phyloP scores from a whole-genome alignment of 2,113 vertebrate genomes.

The Archocentrus centrarchus region DNA sequence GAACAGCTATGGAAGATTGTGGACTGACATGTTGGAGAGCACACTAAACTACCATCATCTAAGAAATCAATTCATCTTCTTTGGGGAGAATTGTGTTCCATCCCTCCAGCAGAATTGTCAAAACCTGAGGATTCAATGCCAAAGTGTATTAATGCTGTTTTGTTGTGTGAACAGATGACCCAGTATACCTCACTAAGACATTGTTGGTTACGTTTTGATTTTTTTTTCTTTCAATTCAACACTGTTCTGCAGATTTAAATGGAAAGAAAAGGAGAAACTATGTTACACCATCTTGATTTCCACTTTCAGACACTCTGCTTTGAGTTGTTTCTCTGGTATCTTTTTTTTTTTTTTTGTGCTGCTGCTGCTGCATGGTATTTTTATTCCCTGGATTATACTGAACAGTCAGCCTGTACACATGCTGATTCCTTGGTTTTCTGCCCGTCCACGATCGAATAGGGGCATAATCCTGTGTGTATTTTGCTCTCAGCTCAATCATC shows the following conservation, averaged over 20 bases:
- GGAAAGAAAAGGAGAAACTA: conserved; percentile 25
- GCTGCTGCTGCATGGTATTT: conserved; percentile 31
- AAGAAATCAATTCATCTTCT: not conserved
- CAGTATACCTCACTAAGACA: not conserved
- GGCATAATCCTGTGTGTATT: conserved; percentile 30
- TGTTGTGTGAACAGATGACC: not conserved
- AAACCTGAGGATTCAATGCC: not conserved
- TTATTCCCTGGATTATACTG: conserved; percentile 13
- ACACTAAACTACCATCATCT: not conserved
- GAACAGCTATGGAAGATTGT: not conserved
- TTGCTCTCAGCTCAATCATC: conserved; percentile 54
- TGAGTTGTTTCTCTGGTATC: conserved; percentile 16
- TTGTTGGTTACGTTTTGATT: not conserved
- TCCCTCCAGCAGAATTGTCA: not conserved
- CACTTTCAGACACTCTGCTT: conserved; percentile 17
- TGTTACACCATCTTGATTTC: conserved; percentile 26
- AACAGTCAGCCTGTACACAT: conserved; percentile 42
- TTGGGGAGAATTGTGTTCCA: not conserved
- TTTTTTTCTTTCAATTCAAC: not conserved
- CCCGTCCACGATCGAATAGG: conserved; percentile 13
- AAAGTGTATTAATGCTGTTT: not conserved
- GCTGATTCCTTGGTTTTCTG: conserved; percentile 58
- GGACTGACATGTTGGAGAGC: not conserved
- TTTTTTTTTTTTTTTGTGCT: not conserved
- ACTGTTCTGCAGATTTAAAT: conserved; percentile 19